Evolutionary conservation across 2,113 vertebrate genomes (phyloP), one percentile per base, ranked within the genome.

Genomic region (Corythornis vintsioides): DNA sequence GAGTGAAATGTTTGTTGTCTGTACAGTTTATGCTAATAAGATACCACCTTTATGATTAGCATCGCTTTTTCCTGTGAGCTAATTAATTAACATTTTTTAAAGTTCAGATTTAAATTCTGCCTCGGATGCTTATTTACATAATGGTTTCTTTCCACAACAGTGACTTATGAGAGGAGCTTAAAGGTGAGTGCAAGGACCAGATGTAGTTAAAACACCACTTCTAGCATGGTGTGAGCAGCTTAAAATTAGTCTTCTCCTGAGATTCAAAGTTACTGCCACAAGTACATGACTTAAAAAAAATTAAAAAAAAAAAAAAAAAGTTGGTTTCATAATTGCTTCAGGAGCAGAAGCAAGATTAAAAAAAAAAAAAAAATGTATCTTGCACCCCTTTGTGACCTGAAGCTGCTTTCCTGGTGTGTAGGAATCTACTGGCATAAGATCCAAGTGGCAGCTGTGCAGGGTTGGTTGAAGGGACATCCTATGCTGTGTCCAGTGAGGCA

Each of bases 31-130:
- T 88, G 21, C 74, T 86, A 93, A 77, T 74, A 77, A 85, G 53
- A 71, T 40, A 47, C 15, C 53, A 84, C 61, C 15, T 83, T 92
- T 86, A 88, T 77, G 61, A 93, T 65, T 90, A 93, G 31, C 53
- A 65, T 38, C 0, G 1, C 1, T 79, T 78, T 88, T 95, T 82
- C 50, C 82, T 88, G 53, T 84, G 25, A 75, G n/a, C 3, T 91
- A 79, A 84, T 90, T 94, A 86, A 93, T 88, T 90, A 84, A 84
- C 28, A 70, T 93, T 92, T 92, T 93, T 92, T 63, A 92, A 96
- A 92, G 78, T 87, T 90, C 84, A 94, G 26, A 67, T 94, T 89
- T 89, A 95, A 93, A 89, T 88, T 90, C 55, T 79, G 8, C 22
- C 33, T 89, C 0, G 0, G 42, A 80, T 96, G 26, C 55, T 77